Evolutionary conservation across 2,888 invertebrate genomes (phyloP).

Genomic region (Diaprepes abbreviatus): DNA sequence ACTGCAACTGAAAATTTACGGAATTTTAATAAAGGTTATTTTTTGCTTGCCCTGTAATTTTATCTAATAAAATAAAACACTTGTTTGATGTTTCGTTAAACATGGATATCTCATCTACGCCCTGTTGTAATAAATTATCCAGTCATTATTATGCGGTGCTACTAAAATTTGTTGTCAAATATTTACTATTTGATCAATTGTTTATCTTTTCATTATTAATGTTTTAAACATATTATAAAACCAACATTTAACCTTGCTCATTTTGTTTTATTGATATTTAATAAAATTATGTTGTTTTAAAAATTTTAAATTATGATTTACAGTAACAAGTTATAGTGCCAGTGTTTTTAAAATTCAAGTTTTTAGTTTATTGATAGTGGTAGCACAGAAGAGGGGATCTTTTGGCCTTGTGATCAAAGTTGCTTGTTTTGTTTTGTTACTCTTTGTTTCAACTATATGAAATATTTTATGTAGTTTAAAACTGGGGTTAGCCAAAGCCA

Average conservation of each 20-base stretch:
- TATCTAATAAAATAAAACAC: constrained; percentile 1
- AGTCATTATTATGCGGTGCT: constrained; percentile 3
- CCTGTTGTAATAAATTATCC: background rate
- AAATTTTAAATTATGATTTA: constrained; percentile 8
- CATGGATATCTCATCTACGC: background rate
- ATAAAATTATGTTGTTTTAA: constrained; percentile 27
- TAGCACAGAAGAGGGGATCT: background rate
- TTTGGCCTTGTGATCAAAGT: background rate
- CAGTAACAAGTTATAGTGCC: background rate
- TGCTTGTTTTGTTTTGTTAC: background rate
- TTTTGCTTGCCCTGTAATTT: too few species aligned
- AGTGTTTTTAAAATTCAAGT: background rate
- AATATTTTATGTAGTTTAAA: too few species aligned
- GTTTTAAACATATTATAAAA: constrained; percentile 23
- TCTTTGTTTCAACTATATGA: too few species aligned
- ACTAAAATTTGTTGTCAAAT: constrained; percentile 4
- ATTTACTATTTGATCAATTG: constrained; percentile 39
- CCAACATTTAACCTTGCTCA: constrained; percentile 42
- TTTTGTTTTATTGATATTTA: constrained; percentile 35
- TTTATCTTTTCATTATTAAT: constrained; percentile 48
- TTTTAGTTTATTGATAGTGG: background rate
- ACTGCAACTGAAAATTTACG: too few species aligned
- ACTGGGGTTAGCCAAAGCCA: too few species aligned
- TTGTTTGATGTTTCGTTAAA: background rate
- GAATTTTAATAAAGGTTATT: too few species aligned